These are phyloP conservation scores for Arrhamphus sclerolepis DNA, from an alignment of 2,797 vertebrate species.

Conservation along the genomic window DNA sequence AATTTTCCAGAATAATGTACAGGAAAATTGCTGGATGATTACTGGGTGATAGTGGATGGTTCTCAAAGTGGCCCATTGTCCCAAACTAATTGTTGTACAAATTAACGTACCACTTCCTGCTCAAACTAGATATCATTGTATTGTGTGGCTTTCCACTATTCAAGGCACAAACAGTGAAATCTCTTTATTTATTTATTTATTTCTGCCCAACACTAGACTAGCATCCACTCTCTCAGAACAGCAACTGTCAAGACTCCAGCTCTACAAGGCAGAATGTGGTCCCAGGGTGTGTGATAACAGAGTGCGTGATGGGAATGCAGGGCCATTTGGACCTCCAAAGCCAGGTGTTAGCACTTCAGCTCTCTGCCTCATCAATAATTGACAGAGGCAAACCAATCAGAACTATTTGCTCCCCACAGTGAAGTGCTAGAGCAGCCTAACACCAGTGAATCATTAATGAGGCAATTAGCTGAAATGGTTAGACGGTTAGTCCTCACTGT, in stretches of 20 bases:
- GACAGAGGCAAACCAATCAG: conserved; percentile 85
- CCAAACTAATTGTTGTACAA: no score
- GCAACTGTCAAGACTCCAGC: conserved; percentile 41
- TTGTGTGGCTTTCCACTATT: conserved; percentile 6
- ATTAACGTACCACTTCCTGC: no score
- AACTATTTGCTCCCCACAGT: conserved; percentile 85
- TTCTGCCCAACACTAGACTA: conserved; percentile 44
- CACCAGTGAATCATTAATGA: conserved; percentile 86
- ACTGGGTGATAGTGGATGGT: no score
- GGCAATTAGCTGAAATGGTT: conserved; percentile 85
- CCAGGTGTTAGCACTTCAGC: conserved; percentile 83
- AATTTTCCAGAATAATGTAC: no score
- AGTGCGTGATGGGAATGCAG: conserved; percentile 73
- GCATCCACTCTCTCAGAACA: conserved; percentile 56
- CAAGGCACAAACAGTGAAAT: conserved; percentile 14
- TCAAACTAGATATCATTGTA: not conserved
- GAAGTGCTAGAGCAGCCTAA: conserved; percentile 83
- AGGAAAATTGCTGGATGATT: no score
- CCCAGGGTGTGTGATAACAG: conserved; percentile 69
- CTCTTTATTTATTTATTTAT: conserved; percentile 35
- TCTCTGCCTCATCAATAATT: conserved; percentile 86
- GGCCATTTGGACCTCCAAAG: conserved; percentile 79
- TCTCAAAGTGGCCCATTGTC: no score
- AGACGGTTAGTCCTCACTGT: conserved; percentile 77
- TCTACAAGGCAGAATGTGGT: conserved; percentile 57